Conservation (phyloP, 2,113 vertebrate genomes). For the Sander vitreus region DNA sequence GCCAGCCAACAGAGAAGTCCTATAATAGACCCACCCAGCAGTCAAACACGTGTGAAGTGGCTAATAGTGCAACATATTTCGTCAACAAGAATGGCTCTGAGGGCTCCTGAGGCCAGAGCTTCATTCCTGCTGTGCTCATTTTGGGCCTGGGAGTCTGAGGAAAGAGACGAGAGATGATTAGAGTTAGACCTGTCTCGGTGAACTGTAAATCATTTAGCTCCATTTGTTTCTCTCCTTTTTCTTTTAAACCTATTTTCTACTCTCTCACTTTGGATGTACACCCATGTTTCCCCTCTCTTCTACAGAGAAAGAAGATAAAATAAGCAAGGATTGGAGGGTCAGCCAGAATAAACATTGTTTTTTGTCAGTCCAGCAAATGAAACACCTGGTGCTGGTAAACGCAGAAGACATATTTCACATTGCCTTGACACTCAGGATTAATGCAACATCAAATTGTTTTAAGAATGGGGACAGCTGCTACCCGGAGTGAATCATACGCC, state of each 20-base stretch:
- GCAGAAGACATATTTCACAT: constrained; percentile 73
- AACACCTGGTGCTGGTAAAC: constrained; percentile 84
- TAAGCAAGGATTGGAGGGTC: constrained; percentile 68
- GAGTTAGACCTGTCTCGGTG: constrained; percentile 29
- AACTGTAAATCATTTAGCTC: constrained; percentile 53
- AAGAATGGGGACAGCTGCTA: constrained; percentile 72
- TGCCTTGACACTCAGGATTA: constrained; percentile 73
- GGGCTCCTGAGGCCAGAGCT: not conserved
- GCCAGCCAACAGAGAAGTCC: constrained; percentile 8
- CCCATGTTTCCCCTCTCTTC: constrained; percentile 37
- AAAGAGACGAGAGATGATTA: constrained; percentile 46
- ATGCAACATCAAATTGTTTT: constrained; percentile 81
- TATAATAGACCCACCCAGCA: constrained; percentile 22
- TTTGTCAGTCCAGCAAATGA: constrained; percentile 82
- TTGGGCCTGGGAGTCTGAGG: constrained; percentile 13
- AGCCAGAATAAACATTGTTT: constrained; percentile 80
- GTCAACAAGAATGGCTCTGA: constrained; percentile 20
- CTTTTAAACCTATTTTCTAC: constrained; percentile 28
- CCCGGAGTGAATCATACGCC: constrained; percentile 75
- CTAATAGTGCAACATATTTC: constrained; percentile 25
- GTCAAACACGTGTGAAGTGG: constrained; percentile 40
- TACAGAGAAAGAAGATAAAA: constrained; percentile 60
- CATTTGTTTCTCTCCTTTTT: constrained; percentile 38
- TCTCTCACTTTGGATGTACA: constrained; percentile 27
- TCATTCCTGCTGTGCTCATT: constrained; percentile 11